Percentiles rank a stretch among this genome's conserved stretches.
Conservation (phyloP, 2,113 vertebrate genomes). For the Orthonyx spaldingii region DNA sequence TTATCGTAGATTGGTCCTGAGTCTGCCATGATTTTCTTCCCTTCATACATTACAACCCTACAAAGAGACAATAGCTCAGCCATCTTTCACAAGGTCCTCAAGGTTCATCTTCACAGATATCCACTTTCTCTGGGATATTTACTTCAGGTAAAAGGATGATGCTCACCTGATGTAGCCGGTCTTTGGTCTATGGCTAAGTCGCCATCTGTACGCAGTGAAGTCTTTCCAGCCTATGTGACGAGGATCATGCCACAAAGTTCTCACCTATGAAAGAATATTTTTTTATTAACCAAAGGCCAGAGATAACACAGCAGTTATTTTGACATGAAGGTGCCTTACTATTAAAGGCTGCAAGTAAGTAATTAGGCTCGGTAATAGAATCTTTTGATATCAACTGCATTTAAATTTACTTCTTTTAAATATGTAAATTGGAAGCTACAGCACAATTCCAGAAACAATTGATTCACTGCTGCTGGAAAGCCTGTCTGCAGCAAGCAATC, state of each 20-base stretch:
- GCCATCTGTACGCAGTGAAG: slow-evolving; percentile 98
- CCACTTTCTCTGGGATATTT: not conserved
- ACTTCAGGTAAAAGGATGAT: not conserved
- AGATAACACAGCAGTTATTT: not conserved
- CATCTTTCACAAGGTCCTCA: not conserved
- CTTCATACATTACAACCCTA: slow-evolving; percentile 97
- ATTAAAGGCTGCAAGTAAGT: not conserved
- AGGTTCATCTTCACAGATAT: not conserved
- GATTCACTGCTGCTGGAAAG: not conserved
- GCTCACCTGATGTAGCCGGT: slow-evolving; percentile 92
- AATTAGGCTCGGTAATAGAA: not conserved
- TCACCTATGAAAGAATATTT: slow-evolving; percentile 75
- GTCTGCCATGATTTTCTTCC: slow-evolving; percentile 98
- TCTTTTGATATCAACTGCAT: not conserved
- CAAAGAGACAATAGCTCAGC: not conserved
- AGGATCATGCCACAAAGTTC: slow-evolving; percentile 96
- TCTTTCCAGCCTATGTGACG: slow-evolving; percentile 98
- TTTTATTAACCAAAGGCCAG: not conserved
- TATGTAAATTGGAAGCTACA: not conserved
- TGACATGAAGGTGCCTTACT: not conserved
- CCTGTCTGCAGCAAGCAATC: not conserved
- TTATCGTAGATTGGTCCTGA: slow-evolving; percentile 95
- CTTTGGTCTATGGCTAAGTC: slow-evolving; percentile 94
- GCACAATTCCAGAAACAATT: not conserved
- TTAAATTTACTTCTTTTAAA: not conserved